A percentile compares a stretch with the other conserved stretches of the same genome.
Evolutionary conservation across 2,113 vertebrate genomes (phyloP).

Genomic region (Gopherus evgoodei): DNA sequence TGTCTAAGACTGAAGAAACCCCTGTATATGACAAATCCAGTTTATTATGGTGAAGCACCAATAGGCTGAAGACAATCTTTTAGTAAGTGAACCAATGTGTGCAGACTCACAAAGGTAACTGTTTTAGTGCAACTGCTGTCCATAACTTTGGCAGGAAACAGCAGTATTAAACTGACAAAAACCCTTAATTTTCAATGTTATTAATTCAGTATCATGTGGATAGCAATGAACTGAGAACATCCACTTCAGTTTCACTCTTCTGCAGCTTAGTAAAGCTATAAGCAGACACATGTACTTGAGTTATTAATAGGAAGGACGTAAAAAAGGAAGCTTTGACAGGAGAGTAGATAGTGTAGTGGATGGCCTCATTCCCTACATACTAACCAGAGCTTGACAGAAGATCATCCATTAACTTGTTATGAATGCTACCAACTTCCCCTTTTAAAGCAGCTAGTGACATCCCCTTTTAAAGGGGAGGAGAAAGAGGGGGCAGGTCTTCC

Average conservation of each 20-base stretch:
- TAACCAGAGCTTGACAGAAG: neutral
- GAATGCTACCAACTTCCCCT: neutral
- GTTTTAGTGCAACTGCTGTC: neutral
- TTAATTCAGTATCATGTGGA: slow-evolving; percentile 28
- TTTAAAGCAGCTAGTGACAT: neutral
- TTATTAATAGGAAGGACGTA: neutral
- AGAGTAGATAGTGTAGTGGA: neutral
- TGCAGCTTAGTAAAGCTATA: neutral
- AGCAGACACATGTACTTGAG: neutral
- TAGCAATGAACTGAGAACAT: slow-evolving; percentile 8
- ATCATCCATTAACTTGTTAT: neutral
- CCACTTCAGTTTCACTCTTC: slow-evolving; percentile 29
- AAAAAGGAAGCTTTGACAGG: neutral
- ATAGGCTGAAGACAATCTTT: neutral
- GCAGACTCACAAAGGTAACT: neutral
- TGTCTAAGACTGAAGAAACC: neutral
- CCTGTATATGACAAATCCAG: neutral
- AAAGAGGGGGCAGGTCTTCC: neutral
- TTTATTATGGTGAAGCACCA: neutral
- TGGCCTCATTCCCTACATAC: neutral
- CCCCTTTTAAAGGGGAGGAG: neutral
- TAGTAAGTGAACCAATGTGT: neutral
- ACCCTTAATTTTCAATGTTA: neutral
- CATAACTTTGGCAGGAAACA: slow-evolving; percentile 1
- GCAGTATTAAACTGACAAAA: neutral